A percentile compares a stretch with the other conserved stretches of the same genome.
Conservation (phyloP, 1,140 invertebrate genomes). For the Sitodiplosis mosellana region DNA sequence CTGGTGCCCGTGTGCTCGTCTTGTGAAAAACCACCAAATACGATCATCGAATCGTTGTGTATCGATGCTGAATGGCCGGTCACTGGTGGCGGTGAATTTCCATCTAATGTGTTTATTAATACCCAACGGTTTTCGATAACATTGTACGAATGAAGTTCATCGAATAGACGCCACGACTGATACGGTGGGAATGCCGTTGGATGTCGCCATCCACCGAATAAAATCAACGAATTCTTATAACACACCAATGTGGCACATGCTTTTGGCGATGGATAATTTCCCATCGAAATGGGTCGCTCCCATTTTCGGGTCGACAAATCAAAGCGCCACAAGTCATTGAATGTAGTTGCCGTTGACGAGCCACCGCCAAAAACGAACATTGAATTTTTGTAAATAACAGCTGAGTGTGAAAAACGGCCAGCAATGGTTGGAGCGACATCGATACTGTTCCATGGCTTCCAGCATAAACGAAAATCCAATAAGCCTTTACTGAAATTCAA, state of each 20-base stretch:
- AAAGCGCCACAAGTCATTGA: constrained; percentile 92
- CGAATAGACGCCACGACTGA: constrained; percentile 75
- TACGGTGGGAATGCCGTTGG: constrained; percentile 79
- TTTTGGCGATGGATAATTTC: constrained; percentile 85
- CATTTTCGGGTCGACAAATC: constrained; percentile 72
- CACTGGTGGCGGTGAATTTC: constrained; percentile 39
- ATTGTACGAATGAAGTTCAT: constrained; percentile 83
- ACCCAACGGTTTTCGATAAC: constrained; percentile 71
- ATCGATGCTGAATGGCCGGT: constrained; percentile 88
- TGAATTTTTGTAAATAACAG: constrained; percentile 60
- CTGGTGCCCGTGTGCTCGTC: constrained; percentile 39
- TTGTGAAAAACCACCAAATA: constrained; percentile 65
- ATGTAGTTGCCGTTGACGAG: constrained; percentile 80
- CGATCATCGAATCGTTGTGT: constrained; percentile 69
- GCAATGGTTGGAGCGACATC: constrained; percentile 44
- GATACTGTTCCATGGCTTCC: constrained; percentile 12
- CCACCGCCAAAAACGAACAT: constrained; percentile 96
- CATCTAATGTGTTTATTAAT: constrained; percentile 39
- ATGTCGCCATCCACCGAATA: constrained; percentile 94
- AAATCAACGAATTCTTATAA: constrained; percentile 64
- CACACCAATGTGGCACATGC: constrained; percentile 80
- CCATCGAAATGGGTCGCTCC: constrained; percentile 60
- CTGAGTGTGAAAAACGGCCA: constrained; percentile 81
- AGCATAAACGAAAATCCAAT: constrained; percentile 16
- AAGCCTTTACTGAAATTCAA: constrained; percentile 20